Base-by-base conservation (phyloP, 1,140 invertebrate species). In the Drosophila tropicalis region DNA sequence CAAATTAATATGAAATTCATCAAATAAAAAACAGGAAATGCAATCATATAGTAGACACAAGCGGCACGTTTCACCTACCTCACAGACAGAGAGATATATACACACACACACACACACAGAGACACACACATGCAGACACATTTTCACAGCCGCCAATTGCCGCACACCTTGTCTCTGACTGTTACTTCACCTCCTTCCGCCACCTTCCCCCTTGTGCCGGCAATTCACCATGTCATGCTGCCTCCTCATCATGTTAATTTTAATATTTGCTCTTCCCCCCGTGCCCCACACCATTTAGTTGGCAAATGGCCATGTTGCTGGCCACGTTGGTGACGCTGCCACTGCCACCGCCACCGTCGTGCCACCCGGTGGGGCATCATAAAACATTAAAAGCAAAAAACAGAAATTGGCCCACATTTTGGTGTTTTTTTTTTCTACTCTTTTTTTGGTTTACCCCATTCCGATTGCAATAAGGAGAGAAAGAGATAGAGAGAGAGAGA, bases 1-100 rank as follows among this genome's bases (percentile, higher is more conserved):
- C 69, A 82, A 82, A 87, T 86, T 87, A 87, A 86, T 86, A 76
- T 73, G 69, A 82, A 76, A 86, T 86, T 70, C 79, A 86, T 86
- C 82, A 86, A 86, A 71, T 67, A 75, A 10, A 75, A 10, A 81
- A 81, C 82, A 86, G 82, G 82, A 86, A 86, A 86, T 86, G 83
- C 82, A 76, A 75, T 29, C 54, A 67, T 32, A 10, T 12, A 41
- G 17, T 22, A 62, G 17, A 17, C 2, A 17, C 44, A 51, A 51
- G 44, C 67, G 12, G 40, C 41, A 29, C 47, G 22, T 29, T 44
- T 58, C 51, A 62, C 62, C 60, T 70, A 55, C 22, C 56, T 13
- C 39, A 55, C 39, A 55, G 10, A 29, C 34, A 29, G 17, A 3
- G 17, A 3, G 17, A 29, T n/a, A 29, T 19, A 41, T 32, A 61